Percentiles rank a stretch among this genome's conserved stretches.
phyloP scores from a whole-genome alignment of 2,113 vertebrate genomes.

The Corydoras maculifer region DNA sequence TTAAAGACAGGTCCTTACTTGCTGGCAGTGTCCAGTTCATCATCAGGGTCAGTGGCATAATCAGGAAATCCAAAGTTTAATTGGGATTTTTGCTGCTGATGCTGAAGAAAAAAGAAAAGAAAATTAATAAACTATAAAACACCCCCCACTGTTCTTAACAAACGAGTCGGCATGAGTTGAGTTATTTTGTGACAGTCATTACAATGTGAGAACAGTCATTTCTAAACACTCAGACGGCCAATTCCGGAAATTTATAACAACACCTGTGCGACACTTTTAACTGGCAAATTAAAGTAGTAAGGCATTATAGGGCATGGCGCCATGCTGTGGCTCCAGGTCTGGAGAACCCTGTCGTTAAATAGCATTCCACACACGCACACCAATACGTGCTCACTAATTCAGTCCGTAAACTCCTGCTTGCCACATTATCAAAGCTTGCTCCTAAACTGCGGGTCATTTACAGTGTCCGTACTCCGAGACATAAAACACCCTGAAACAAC shows the following conservation, averaged over 20 bases:
- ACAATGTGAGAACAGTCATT: constrained; percentile 17
- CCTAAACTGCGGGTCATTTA: constrained; percentile 35
- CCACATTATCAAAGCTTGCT: constrained; percentile 50
- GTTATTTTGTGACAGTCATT: neutral
- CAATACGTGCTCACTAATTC: constrained; percentile 1
- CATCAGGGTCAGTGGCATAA: constrained; percentile 60
- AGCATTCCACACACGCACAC: constrained; percentile 47
- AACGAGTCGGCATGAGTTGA: too few species aligned
- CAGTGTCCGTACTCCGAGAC: constrained; percentile 26
- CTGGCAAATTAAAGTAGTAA: constrained; percentile 59
- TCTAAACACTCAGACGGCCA: constrained; percentile 44
- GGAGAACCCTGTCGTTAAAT: constrained; percentile 59
- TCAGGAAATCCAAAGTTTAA: constrained; percentile 54
- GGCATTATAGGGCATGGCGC: constrained; percentile 49
- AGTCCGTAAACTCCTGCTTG: constrained; percentile 41
- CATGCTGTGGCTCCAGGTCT: constrained; percentile 53
- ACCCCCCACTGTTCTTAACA: too few species aligned
- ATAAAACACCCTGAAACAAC: neutral
- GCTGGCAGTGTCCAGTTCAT: constrained; percentile 68
- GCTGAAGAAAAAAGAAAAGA: constrained; percentile 4
- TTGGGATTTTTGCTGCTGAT: constrained; percentile 41
- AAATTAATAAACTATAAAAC: too few species aligned
- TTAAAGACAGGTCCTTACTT: constrained; percentile 53
- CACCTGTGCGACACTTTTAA: constrained; percentile 68
- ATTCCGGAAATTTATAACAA: constrained; percentile 60